Evolutionary conservation across 2,797 vertebrate species (phyloP).

Genomic region (Aselliscus stoliczkanus): DNA sequence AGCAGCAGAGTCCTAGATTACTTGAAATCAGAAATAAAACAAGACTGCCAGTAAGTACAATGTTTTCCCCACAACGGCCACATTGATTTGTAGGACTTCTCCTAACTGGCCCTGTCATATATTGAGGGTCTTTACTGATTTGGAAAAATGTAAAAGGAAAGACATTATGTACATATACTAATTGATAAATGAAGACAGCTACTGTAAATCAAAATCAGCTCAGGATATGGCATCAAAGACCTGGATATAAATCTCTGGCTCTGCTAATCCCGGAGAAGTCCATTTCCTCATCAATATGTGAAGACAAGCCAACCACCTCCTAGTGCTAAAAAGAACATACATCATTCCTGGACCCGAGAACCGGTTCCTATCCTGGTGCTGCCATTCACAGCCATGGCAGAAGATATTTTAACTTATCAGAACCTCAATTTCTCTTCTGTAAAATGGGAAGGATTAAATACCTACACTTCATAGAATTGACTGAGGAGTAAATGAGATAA

Average conservation of each 20-base stretch:
- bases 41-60: not conserved
- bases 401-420: not conserved
- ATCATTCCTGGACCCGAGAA: not conserved
- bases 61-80: not conserved
- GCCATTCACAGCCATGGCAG: not conserved
- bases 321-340: not conserved
- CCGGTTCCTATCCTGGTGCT: not conserved
- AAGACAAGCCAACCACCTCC: not conserved
- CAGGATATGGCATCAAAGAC: not conserved
- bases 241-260: not conserved
- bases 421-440: not conserved
- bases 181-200: not conserved
- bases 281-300: not conserved
- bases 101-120: not conserved
- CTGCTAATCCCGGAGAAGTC: not conserved
- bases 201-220: not conserved
- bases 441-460: not conserved
- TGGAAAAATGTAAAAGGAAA: not conserved
- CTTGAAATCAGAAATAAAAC: not conserved
- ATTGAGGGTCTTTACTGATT: not conserved
- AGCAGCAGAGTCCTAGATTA: not conserved
- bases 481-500: not conserved
- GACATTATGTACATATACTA: not conserved
- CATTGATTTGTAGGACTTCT: not conserved
- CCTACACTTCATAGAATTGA: not conserved